Base-by-base conservation (phyloP, 2,888 invertebrate genomes). In the Dermolepida albohirtum region DNA sequence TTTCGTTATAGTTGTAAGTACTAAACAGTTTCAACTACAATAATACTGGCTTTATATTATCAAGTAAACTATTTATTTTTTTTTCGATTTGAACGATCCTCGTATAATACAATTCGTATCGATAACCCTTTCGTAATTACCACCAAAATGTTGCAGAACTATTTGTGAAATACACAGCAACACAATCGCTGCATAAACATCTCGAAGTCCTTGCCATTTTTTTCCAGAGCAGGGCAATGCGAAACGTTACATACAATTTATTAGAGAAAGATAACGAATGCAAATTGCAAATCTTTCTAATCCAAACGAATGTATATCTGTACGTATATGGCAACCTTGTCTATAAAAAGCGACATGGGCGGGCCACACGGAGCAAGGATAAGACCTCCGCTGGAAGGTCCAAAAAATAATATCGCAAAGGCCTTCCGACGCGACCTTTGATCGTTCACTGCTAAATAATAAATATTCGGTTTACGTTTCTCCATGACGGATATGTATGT, bases 381-480 rank as follows among this genome's bases (percentile, higher is more conserved):
- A 27, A 64, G 71, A 69, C 71, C 71, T 71, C 65, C 64, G 34
- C 34, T 54, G 67, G 71, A 69, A 71, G 69, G 71, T 71, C 64
- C 71, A 41, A 65, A 69, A 66, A 51, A 63, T 49, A 64, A 66
- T 64, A 67, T 51, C 52, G 47, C 64, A 44, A 44, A 64, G 67
- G 41, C 71, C 71, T 71, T 69, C 59, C 29, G 44, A 22, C 11
- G 44, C 44, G 44, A 59, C 59, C 59, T 59, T 59, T 44, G 59
- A 59, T 59, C 59, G 59, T 59, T 44, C 34, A 44, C 43, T 59
- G 44, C 59, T 59, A 43, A 59, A 47, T 44, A 59, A 59, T 59
- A 59, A 59, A 44, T 59, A 59, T 59, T 59, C 59, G 59, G 43
- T 16, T 22, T 14, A 12, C 59, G 44, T 59, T 59, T 27, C 7